Evolutionary conservation across 1,140 invertebrate genomes (phyloP).

Genomic region (Hylaeus anthracinus): DNA sequence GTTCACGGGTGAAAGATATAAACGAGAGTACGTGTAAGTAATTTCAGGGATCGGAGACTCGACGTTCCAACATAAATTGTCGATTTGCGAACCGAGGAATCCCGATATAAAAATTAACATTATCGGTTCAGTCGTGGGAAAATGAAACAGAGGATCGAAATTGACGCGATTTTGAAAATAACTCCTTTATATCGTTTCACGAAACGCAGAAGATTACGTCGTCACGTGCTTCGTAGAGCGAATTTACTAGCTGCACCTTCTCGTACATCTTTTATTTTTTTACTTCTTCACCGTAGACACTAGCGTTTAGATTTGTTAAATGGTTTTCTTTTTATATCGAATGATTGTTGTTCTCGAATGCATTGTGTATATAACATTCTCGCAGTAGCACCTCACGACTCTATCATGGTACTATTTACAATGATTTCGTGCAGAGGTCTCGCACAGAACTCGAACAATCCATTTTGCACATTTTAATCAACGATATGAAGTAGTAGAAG

Average conservation of each 20-base stretch:
- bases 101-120: too few relatives aligned
- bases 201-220: neutral
- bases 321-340: neutral
- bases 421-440: neutral
- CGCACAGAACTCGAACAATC: neutral
- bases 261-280: neutral
- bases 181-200: constrained; percentile 40
- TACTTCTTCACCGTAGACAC: neutral
- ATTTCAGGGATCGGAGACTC: neutral
- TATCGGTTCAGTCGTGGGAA: neutral
- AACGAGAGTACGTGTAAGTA: constrained; percentile 8
- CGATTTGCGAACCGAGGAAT: neutral
- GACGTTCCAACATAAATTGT: neutral
- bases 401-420: neutral
- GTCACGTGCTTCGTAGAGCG: constrained; percentile 31
- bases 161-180: neutral
- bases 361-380: neutral
- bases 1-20: constrained; percentile 25
- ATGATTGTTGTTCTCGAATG: neutral
- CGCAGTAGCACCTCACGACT: neutral
- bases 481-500: too few relatives aligned
- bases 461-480: too few relatives aligned
- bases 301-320: neutral
- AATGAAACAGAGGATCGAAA: neutral
- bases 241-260: neutral